Evolutionary conservation across 1,140 invertebrate species (phyloP).

Genomic region (Solenopsis invicta): DNA sequence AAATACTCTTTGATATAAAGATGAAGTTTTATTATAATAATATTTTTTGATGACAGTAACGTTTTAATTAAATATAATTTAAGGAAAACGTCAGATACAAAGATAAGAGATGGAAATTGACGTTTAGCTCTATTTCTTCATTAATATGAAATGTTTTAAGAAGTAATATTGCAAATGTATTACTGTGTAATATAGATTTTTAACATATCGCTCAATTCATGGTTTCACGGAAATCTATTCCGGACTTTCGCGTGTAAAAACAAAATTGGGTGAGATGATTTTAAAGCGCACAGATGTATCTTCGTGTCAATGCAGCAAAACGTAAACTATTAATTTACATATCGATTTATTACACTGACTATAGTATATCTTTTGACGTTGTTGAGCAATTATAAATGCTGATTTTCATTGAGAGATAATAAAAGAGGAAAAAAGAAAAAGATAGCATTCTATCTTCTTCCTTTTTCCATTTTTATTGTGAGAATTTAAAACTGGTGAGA

Average conservation of each 20-base stretch:
- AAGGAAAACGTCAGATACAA: not conserved
- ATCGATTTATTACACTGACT: slow-evolving; percentile 77
- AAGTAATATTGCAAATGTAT: not conserved
- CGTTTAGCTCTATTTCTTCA: not conserved
- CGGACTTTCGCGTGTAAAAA: not conserved
- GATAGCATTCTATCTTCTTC: slow-evolving; percentile 9
- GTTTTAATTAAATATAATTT: not conserved
- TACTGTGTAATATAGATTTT: not conserved
- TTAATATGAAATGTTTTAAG: not conserved
- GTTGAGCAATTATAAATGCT: slow-evolving; percentile 41
- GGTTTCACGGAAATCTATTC: not conserved
- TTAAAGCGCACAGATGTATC: slow-evolving; percentile 71
- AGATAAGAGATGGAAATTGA: not conserved
- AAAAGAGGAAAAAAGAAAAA: slow-evolving; percentile 27
- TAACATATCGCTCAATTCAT: not conserved
- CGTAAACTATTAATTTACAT: slow-evolving; percentile 76
- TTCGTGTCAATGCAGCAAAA: slow-evolving; percentile 61
- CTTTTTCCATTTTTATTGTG: no score
- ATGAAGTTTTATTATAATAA: not conserved
- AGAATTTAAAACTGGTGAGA: not conserved
- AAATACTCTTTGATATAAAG: not conserved
- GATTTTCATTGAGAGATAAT: slow-evolving; percentile 32
- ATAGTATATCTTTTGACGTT: slow-evolving; percentile 75
- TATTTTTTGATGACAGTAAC: not conserved
- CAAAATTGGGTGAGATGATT: slow-evolving; percentile 70